phyloP scores from a whole-genome alignment of 2,797 vertebrate species.

The Esox masquinongy region DNA sequence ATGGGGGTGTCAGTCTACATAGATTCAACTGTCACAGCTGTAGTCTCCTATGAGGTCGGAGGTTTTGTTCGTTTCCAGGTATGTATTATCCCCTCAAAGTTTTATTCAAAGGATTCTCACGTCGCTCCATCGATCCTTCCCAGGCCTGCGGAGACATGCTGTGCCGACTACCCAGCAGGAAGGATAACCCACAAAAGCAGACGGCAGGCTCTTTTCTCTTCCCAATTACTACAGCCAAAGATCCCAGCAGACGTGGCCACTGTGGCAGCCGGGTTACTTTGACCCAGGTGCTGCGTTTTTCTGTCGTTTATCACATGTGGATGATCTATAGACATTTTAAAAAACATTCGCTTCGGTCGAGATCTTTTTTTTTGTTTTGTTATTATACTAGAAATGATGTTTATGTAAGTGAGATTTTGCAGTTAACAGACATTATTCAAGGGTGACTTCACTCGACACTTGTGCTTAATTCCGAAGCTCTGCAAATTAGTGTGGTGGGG shows the following conservation, averaged over 20 bases:
- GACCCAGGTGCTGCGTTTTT: background rate
- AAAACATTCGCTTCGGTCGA: background rate
- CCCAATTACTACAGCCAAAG: background rate
- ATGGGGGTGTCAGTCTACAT: background rate
- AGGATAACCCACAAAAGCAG: slow-evolving; percentile 2
- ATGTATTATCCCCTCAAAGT: slow-evolving; percentile 27
- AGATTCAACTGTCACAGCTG: background rate
- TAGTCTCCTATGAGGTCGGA: slow-evolving; percentile 18
- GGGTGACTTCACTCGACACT: slow-evolving; percentile 10
- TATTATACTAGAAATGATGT: background rate
- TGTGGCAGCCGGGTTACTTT: background rate
- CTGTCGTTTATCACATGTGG: background rate
- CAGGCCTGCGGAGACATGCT: slow-evolving; percentile 36
- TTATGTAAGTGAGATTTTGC: background rate
- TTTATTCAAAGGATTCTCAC: slow-evolving; percentile 45
- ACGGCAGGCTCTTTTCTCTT: background rate
- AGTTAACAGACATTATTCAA: background rate
- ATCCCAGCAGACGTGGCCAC: background rate
- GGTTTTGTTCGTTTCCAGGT: slow-evolving; percentile 32
- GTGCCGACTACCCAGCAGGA: slow-evolving; percentile 38
- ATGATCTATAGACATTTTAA: background rate
- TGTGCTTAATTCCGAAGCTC: slow-evolving; percentile 18
- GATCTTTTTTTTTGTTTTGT: background rate
- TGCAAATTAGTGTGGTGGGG: slow-evolving; percentile 1
- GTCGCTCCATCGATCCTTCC: slow-evolving; percentile 49